Evolutionary conservation across 2,113 vertebrate genomes (phyloP), one percentile per base, ranked within the genome.

Genomic region (Solenodon paradoxus): DNA sequence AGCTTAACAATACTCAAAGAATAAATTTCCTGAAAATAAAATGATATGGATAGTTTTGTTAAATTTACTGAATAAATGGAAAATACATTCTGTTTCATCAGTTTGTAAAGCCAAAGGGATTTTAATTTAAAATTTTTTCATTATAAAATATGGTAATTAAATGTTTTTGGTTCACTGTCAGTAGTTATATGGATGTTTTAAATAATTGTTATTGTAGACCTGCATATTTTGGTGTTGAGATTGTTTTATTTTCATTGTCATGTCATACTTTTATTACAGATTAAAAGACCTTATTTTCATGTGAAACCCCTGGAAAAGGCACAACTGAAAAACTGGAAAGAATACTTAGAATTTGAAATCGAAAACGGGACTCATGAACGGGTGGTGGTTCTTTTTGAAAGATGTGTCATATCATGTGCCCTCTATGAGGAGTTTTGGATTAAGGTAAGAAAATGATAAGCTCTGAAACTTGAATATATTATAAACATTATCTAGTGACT

Each of bases 401-500:
- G 99, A 98, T 99, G 99, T 98, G 99, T 99, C 96, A 99, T 99
- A 98, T 99, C 99, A 95, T 99, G 99, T 98, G 99, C 99, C 88
- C 99, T 99, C 98, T 99, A 99, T 98, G 99, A 99, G 98, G 99
- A 99, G 97, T 99, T 99, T 98, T 99, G 99, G 99, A 99, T 98
- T 96, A 99, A 99, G 99, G 99, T 99, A 99, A 98, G 95, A 97
- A 95, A 97, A 98, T 80, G 63, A 97, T 95, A 97, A 96, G 63
- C 86, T 94, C 75, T 97, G 72, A 83, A 63, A 51, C 89, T 97
- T 97, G 93, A 94, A 35, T 98, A 97, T 82, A 98, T 98, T 98
- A 98, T 97, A 98, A 98, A 99, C 99, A 98, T 99, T 99, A 99
- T 98, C 99, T 98, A 98, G 99, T 99, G 98, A 99, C 99, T 99